Evolutionary conservation across 1,140 invertebrate species (phyloP).

Genomic region (Ceratosolen fusciceps): DNA sequence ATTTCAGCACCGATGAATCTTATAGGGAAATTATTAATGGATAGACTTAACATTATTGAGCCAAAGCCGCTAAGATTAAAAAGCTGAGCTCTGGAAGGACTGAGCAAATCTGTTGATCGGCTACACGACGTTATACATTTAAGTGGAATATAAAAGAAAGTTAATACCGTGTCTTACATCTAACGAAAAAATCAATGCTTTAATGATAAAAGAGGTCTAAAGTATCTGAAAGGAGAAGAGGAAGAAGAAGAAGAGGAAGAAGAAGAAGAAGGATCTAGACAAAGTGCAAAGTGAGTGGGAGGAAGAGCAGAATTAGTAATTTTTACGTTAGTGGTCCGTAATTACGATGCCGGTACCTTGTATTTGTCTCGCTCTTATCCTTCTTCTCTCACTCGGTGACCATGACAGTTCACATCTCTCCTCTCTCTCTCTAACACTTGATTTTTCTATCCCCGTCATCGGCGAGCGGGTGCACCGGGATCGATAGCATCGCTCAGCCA

Average conservation of each 20-base stretch:
- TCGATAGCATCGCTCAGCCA: slow-evolving; percentile 15
- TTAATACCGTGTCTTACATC: not conserved
- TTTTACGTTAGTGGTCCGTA: slow-evolving; percentile 42
- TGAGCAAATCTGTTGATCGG: not conserved
- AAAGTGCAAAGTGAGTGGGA: slow-evolving; percentile 17
- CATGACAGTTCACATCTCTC: not conserved
- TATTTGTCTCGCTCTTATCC: not conserved
- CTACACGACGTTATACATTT: not conserved
- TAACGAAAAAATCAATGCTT: slow-evolving; percentile 33
- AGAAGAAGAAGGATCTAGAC: not conserved
- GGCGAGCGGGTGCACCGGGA: not conserved
- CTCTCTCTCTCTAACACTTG: not conserved
- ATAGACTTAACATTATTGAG: not conserved
- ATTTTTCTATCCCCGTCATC: not conserved
- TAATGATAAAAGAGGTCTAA: not conserved
- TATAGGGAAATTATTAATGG: too few relatives aligned
- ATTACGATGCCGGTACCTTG: slow-evolving; percentile 45
- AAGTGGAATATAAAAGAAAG: not conserved
- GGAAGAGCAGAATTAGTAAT: slow-evolving; percentile 36
- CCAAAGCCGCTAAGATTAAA: not conserved
- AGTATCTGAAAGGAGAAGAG: not conserved
- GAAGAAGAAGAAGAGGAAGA: too few relatives aligned
- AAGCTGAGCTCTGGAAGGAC: not conserved
- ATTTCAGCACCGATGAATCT: too few relatives aligned
- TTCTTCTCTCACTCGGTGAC: not conserved